These are phyloP conservation scores for Metalampra italica DNA, from an alignment of 2,888 invertebrate genomes.

Conservation along the genomic window DNA sequence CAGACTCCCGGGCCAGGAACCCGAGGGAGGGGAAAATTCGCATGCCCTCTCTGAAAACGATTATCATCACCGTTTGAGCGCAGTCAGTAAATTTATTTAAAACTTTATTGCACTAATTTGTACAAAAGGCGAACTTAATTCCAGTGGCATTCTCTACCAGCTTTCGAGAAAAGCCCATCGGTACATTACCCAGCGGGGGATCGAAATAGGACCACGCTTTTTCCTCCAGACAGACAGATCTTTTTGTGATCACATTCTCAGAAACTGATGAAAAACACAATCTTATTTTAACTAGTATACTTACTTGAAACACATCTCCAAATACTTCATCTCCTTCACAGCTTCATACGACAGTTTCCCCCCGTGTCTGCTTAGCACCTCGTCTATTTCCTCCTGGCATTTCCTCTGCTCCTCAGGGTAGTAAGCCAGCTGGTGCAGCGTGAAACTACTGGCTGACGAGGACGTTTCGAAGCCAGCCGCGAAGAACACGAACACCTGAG, in stretches of 20 bases:
- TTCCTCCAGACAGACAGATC: too few relatives aligned
- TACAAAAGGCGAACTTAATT: too few relatives aligned
- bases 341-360: constrained; percentile 32
- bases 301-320: constrained; percentile 32
- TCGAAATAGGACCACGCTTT: too few relatives aligned
- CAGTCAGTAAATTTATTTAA: too few relatives aligned
- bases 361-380: constrained; percentile 23
- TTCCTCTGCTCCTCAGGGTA: constrained; percentile 40
- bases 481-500: constrained; percentile 38
- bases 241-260: too few relatives aligned
- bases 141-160: too few relatives aligned
- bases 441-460: constrained; percentile 39
- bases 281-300: neutral
- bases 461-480: constrained; percentile 55
- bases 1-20: constrained; percentile 17
- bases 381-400: constrained; percentile 40
- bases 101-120: too few relatives aligned
- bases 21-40: constrained; percentile 24
- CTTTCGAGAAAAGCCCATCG: too few relatives aligned
- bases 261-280: neutral
- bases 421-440: constrained; percentile 40
- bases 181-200: too few relatives aligned
- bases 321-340: constrained; percentile 34
- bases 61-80: too few relatives aligned
- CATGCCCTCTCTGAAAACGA: constrained; percentile 20